A percentile compares a stretch with the other conserved stretches of the same genome.
Conservation (phyloP, 2,888 invertebrate genomes). For the Papilio protenor region DNA sequence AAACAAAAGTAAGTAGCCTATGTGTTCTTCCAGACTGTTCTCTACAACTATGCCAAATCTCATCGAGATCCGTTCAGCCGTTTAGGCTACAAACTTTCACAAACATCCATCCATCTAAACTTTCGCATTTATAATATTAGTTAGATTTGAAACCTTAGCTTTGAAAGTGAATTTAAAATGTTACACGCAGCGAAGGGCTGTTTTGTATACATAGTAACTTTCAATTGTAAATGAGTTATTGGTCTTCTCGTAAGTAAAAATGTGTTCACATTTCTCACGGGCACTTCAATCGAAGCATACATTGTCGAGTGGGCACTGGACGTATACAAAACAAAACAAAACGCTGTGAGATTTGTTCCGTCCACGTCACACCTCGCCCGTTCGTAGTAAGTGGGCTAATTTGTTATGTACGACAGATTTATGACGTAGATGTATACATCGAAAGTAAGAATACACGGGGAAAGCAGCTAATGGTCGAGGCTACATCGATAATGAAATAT, state of each 20-base stretch:
- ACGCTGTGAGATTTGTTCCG: slow-evolving; percentile 58
- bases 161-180: too few species aligned
- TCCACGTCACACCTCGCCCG: slow-evolving; percentile 48
- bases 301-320: slow-evolving; percentile 55
- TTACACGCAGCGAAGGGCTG: not conserved
- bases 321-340: slow-evolving; percentile 61
- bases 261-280: slow-evolving; percentile 66
- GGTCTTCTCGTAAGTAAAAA: slow-evolving; percentile 52
- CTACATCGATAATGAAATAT: slow-evolving; percentile 54
- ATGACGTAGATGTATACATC: slow-evolving; percentile 56
- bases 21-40: too few species aligned
- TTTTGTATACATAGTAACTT: slow-evolving; percentile 18
- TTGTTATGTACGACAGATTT: slow-evolving; percentile 74
- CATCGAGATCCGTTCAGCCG: too few species aligned
- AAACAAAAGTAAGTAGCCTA: too few species aligned
- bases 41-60: too few species aligned
- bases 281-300: slow-evolving; percentile 60
- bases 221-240: slow-evolving; percentile 29
- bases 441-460: slow-evolving; percentile 56
- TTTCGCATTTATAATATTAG: too few species aligned
- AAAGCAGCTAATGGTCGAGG: slow-evolving; percentile 66
- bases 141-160: too few species aligned
- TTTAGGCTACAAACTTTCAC: too few species aligned
- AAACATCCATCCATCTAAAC: too few species aligned
- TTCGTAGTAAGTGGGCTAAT: slow-evolving; percentile 58